Evolutionary conservation across 2,797 vertebrate genomes (phyloP).

Genomic region (Ctenosaura bakeri): DNA sequence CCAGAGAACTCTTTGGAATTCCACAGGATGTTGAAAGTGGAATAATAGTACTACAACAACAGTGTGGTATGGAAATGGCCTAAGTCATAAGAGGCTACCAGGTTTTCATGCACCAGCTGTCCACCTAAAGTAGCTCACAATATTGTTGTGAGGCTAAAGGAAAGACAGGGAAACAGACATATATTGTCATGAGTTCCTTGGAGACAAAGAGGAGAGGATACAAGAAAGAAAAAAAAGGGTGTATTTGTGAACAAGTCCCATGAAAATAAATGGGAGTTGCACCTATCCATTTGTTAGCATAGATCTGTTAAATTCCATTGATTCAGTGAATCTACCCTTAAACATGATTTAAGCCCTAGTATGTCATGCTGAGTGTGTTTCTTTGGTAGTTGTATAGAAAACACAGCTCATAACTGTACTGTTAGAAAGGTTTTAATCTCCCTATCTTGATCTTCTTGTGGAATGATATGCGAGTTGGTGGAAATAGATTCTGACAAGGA

Average conservation of each 20-base stretch:
- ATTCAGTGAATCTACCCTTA: too few species aligned
- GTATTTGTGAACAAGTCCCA: neutral
- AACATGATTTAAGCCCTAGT: too few species aligned
- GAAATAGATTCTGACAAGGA: conserved; percentile 11
- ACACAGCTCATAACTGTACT: neutral
- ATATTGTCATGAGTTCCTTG: neutral
- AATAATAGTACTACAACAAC: too few species aligned
- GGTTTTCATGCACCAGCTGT: neutral
- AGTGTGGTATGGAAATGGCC: too few species aligned
- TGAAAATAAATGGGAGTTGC: neutral
- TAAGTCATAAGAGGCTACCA: neutral
- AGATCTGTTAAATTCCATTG: too few species aligned
- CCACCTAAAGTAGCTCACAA: neutral
- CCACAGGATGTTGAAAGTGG: too few species aligned
- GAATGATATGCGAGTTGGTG: neutral
- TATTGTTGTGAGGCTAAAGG: neutral
- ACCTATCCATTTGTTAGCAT: neutral
- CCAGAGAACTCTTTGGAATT: too few species aligned
- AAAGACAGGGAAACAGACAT: neutral
- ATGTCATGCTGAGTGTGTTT: neutral
- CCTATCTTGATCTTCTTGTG: neutral
- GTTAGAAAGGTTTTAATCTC: too few species aligned
- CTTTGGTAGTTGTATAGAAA: neutral
- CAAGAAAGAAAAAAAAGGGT: neutral
- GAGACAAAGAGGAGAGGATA: neutral